phyloP scores from a whole-genome alignment of 2,888 invertebrate genomes.

The Ectemnius continuus region DNA sequence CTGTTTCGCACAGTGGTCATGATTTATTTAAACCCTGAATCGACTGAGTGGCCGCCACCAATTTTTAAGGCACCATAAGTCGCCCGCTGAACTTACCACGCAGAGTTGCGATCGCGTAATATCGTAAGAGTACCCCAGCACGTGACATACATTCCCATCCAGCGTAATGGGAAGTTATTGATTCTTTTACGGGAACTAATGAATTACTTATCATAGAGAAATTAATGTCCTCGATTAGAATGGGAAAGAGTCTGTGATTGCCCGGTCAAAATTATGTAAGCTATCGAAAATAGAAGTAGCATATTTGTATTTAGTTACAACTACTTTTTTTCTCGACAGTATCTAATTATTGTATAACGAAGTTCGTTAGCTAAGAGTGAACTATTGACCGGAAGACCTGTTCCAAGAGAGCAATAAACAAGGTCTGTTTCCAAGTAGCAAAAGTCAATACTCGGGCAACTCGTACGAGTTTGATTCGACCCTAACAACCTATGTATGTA shows the following conservation, averaged over 20 bases:
- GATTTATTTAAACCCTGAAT: conserved; percentile 52
- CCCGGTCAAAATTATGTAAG: background rate
- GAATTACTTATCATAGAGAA: conserved; percentile 5
- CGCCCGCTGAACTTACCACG: conserved; percentile 17
- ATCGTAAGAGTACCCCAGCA: conserved; percentile 13
- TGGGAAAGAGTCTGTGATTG: conserved; percentile 10
- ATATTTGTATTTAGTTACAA: no score
- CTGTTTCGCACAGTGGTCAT: conserved; percentile 47
- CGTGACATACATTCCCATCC: conserved; percentile 4
- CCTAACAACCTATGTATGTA: no score
- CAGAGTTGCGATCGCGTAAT: conserved; percentile 26
- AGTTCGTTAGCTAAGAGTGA: background rate
- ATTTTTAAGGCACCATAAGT: conserved; percentile 29
- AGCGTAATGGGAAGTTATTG: conserved; percentile 14
- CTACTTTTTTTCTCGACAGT: background rate
- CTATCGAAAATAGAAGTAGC: no score
- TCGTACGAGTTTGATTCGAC: no score
- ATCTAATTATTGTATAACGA: background rate
- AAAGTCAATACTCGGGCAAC: conserved; percentile 25
- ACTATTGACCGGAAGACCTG: background rate
- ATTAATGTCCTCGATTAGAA: background rate
- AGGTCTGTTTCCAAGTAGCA: conserved; percentile 17
- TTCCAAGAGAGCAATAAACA: conserved; percentile 24
- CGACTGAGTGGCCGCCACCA: conserved; percentile 37
- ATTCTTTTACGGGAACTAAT: conserved; percentile 25